Percentiles rank a stretch among this genome's conserved stretches.
These are phyloP conservation scores for Ophonus ardosiacus DNA, from an alignment of 2,888 invertebrate species.

Conservation along the genomic window DNA sequence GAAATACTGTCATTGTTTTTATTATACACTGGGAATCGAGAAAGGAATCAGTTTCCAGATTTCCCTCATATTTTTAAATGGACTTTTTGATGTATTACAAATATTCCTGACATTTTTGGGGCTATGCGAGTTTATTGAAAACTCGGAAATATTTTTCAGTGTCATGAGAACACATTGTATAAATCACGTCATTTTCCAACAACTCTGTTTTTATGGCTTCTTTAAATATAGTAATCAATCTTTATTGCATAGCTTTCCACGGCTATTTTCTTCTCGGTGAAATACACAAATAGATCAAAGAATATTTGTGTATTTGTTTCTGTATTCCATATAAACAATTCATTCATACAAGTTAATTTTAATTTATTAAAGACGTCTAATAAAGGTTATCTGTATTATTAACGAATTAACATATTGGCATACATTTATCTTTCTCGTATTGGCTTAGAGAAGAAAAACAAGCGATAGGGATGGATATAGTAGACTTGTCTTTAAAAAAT, in stretches of 20 bases:
- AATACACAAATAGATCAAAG: neutral
- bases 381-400: no score
- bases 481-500: no score
- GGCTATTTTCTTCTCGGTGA: neutral
- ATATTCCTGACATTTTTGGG: neutral
- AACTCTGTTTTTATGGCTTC: neutral
- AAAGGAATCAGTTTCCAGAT: neutral
- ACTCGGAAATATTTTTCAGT: neutral
- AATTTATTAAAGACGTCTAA: no score
- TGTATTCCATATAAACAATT: no score
- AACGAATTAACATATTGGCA: no score
- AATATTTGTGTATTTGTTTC: no score
- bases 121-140: neutral
- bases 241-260: neutral
- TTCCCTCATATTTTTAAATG: conserved; percentile 28
- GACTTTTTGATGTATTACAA: conserved; percentile 19
- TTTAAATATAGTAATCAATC: neutral
- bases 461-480: no score
- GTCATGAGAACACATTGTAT: neutral
- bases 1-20: conserved; percentile 38
- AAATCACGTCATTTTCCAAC: neutral
- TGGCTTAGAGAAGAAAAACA: no score
- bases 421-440: no score
- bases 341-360: no score
- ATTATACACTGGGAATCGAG: conserved; percentile 1